Evolutionary conservation across 2,113 vertebrate genomes (phyloP).

Genomic region (Syngnathus typhle): DNA sequence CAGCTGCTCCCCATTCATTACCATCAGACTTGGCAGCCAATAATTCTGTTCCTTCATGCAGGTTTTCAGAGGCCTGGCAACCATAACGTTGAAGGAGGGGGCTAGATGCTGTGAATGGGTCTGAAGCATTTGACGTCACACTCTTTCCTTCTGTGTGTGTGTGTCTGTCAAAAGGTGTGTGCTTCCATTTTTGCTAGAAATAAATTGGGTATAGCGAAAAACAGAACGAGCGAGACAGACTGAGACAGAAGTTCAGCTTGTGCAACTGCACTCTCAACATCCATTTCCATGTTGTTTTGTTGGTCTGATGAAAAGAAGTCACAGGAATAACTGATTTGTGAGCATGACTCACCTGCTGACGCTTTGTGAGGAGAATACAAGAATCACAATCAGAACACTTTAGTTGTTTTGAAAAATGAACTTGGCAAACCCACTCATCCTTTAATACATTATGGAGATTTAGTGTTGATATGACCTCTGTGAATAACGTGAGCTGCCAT

Average conservation of each 20-base stretch:
- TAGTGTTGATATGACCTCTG: neutral
- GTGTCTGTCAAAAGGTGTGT: slow-evolving; percentile 31
- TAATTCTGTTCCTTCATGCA: slow-evolving; percentile 40
- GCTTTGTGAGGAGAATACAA: slow-evolving; percentile 30
- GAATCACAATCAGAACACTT: slow-evolving; percentile 30
- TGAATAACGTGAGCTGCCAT: neutral
- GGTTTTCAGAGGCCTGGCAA: slow-evolving; percentile 45
- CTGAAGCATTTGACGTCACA: slow-evolving; percentile 55
- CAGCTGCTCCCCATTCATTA: slow-evolving; percentile 46
- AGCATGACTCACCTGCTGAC: slow-evolving; percentile 38
- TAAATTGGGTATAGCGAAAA: slow-evolving; percentile 5
- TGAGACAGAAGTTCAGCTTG: neutral
- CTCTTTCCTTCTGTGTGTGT: slow-evolving; percentile 25
- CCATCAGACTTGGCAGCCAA: slow-evolving; percentile 27
- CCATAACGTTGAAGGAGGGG: slow-evolving; percentile 14
- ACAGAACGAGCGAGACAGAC: neutral
- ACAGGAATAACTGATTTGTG: slow-evolving; percentile 18
- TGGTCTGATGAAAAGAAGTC: slow-evolving; percentile 3
- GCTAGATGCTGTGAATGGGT: slow-evolving; percentile 44
- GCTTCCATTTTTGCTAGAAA: slow-evolving; percentile 36
- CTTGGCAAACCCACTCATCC: neutral
- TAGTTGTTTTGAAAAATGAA: slow-evolving; percentile 29
- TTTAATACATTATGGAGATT: neutral
- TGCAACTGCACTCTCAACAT: neutral
- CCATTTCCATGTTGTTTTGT: slow-evolving; percentile 17